phyloP scores from a whole-genome alignment of 2,888 invertebrate species.

The Litoditis marina region DNA sequence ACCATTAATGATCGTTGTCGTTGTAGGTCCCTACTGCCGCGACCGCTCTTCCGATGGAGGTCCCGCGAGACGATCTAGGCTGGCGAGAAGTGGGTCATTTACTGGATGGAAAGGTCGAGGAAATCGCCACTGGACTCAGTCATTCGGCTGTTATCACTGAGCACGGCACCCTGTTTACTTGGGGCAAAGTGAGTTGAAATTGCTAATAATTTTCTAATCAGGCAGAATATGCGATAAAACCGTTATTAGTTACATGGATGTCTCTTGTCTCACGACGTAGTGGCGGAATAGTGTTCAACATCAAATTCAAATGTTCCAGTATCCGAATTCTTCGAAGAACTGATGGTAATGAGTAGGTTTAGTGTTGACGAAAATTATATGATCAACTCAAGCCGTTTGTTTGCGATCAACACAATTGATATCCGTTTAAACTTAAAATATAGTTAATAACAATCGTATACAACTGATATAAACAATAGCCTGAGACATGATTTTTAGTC shows the following conservation, averaged over 20 bases:
- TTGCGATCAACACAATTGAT: too few species aligned
- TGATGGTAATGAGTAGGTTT: too few species aligned
- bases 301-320: not conserved
- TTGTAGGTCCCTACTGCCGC: not conserved
- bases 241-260: too few species aligned
- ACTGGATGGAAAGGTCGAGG: constrained; percentile 23
- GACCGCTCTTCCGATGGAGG: constrained; percentile 31
- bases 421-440: too few species aligned
- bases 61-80: constrained; percentile 43
- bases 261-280: too few species aligned
- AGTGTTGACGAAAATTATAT: too few species aligned
- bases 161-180: constrained; percentile 49
- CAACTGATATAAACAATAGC: not conserved
- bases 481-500: constrained; percentile 14
- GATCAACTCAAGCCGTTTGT: too few species aligned
- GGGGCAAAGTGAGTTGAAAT: constrained; percentile 43
- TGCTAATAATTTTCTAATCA: too few species aligned
- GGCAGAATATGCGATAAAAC: too few species aligned
- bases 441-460: too few species aligned
- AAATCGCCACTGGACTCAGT: constrained; percentile 49
- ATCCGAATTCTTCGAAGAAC: too few species aligned
- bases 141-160: constrained; percentile 51
- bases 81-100: constrained; percentile 35
- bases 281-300: not conserved
- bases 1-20: not conserved